Evolutionary conservation across 2,797 vertebrate genomes (phyloP), one percentile per base, ranked within the genome.

Genomic region (Delichon dasypus): DNA sequence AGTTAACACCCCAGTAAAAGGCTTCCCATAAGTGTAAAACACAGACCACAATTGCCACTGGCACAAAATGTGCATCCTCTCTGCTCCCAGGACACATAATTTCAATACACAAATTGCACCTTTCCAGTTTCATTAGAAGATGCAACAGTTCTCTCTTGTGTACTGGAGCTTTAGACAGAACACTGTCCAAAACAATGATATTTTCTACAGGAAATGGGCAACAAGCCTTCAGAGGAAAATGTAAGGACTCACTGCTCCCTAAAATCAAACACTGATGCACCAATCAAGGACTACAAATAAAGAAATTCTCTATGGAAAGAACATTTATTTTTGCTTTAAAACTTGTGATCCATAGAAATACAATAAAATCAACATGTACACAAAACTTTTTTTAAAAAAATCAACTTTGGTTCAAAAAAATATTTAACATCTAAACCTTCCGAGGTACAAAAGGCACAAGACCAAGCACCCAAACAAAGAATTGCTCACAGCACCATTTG

Each of bases 321-420:
- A 94, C 34, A 96, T 95, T 98, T 98, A 97, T 97, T 97, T 97
- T 93, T 83, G 68, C 92, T 94, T 96, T 94, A 94, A 97, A 98
- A 97, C 29, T 79, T 88, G 85, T 73, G 95, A 92, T 85, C 77
- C 76, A 96, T 88, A 97, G 94, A 97, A 98, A 97, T 96, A 94
- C 85, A 97, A 96, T 97, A 96, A 96, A 96, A 96, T 96, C 90
- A 96, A 95, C 94, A 96, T 91, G 95, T 96, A 97, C 97, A 97
- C 92, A 95, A 93, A 76, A 85, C 10, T 53, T 80, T 88, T 11
- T 10, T 38, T 38, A 38, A 72, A 67, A 82, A 79, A 40, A 61
- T 20, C 85, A 95, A 90, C 95, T 97, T 97, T 95, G 95, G 96
- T 97, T 98, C 87, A 92, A 62, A 95, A 93, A 96, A 96, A 97